phyloP scores from a whole-genome alignment of 1,140 invertebrate genomes.

The Dryas iulia region DNA sequence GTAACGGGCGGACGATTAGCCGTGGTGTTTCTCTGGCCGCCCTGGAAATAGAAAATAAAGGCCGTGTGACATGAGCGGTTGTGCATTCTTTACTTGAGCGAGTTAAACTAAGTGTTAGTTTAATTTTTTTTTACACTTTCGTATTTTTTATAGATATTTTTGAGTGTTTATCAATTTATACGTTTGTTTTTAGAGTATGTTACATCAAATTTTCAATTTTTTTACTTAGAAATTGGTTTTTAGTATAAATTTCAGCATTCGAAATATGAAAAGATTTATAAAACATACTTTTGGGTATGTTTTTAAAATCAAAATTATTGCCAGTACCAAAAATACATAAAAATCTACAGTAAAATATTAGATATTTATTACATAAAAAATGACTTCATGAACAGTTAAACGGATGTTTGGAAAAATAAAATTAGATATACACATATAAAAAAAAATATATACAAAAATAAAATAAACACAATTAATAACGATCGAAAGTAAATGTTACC shows the following conservation, averaged over 20 bases:
- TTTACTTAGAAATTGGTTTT: too few species aligned
- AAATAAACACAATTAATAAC: not conserved
- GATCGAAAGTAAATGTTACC: not conserved
- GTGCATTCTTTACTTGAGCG: constrained; percentile 27
- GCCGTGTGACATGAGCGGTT: constrained; percentile 48
- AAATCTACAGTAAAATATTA: too few species aligned
- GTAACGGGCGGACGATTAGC: constrained; percentile 67
- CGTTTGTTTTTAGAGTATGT: too few species aligned
- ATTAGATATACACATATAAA: not conserved
- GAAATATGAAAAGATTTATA: too few species aligned
- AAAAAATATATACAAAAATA: not conserved
- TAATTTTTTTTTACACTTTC: not conserved
- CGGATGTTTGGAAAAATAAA: too few species aligned
- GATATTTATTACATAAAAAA: too few species aligned
- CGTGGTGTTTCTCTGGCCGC: constrained; percentile 57
- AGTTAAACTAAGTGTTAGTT: constrained; percentile 34
- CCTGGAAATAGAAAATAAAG: constrained; percentile 72
- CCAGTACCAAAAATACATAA: too few species aligned
- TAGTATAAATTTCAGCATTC: too few species aligned
- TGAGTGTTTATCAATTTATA: not conserved
- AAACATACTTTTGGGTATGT: too few species aligned
- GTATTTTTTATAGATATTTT: not conserved
- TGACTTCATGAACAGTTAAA: too few species aligned
- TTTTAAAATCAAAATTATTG: too few species aligned
- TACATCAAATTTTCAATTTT: too few species aligned